A percentile compares a stretch with the other conserved stretches of the same genome.
phyloP scores from a whole-genome alignment of 2,113 vertebrate genomes.

The Hydrolagus affinis region DNA sequence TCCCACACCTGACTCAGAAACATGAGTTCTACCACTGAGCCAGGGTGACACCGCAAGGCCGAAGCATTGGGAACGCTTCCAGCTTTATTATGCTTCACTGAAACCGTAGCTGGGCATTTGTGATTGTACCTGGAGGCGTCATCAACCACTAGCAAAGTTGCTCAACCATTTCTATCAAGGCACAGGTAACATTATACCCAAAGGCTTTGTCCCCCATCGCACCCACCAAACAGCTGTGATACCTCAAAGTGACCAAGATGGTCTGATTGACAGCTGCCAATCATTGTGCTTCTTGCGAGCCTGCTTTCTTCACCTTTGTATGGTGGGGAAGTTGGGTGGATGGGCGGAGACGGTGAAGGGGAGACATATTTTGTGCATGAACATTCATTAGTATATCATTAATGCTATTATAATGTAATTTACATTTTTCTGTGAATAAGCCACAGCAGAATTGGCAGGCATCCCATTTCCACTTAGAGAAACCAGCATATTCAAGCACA shows the following conservation, averaged over 20 bases:
- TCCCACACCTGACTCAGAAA: too few species aligned
- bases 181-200: too few species aligned
- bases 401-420: not conserved
- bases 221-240: not conserved
- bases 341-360: not conserved
- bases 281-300: not conserved
- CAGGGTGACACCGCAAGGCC: too few species aligned
- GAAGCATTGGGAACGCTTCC: too few species aligned
- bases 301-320: not conserved
- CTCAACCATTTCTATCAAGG: too few species aligned
- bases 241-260: not conserved
- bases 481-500: conserved; percentile 5
- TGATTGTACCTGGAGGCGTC: too few species aligned
- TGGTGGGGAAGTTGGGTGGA: not conserved
- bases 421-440: not conserved
- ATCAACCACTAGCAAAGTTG: too few species aligned
- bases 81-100: too few species aligned
- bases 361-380: not conserved
- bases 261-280: not conserved
- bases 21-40: too few species aligned
- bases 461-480: not conserved
- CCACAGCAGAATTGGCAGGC: not conserved
- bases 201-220: not conserved
- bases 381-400: not conserved
- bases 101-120: too few species aligned